These are phyloP conservation scores for Caenorhabditis sp. DNA, from an alignment of 2,888 invertebrate species.

Conservation along the genomic window DNA sequence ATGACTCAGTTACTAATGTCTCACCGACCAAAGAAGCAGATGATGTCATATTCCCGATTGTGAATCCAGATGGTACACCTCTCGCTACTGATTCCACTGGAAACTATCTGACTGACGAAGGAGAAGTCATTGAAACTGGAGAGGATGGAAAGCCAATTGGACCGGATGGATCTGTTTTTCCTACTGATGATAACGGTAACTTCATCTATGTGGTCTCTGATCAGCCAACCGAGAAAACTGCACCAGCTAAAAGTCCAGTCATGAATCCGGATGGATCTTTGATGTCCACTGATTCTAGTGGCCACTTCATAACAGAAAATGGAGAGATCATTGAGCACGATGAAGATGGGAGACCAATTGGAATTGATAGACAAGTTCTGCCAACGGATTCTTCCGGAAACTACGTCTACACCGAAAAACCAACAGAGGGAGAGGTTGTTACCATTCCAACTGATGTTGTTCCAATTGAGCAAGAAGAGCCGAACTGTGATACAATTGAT, in stretches of 20 bases:
- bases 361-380: constrained; percentile 60
- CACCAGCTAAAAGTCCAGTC: constrained; percentile 10
- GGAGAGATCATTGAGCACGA: constrained; percentile 58
- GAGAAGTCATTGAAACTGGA: constrained; percentile 5
- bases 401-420: constrained; percentile 8
- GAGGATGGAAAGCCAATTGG: constrained; percentile 19
- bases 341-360: constrained; percentile 52
- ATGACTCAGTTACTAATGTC: background rate
- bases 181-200: constrained; percentile 28
- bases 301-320: constrained; percentile 63
- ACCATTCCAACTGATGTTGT: constrained; percentile 57
- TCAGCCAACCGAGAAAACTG: constrained; percentile 39
- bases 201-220: constrained; percentile 42
- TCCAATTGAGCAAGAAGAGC: constrained; percentile 26
- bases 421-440: constrained; percentile 50
- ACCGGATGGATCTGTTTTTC: constrained; percentile 17
- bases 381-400: constrained; percentile 52
- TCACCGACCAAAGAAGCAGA: constrained; percentile 1
- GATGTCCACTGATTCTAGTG: constrained; percentile 40
- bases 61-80: constrained; percentile 18
- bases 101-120: constrained; percentile 9
- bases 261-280: constrained; percentile 33
- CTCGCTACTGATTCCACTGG: constrained; percentile 17
- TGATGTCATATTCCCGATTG: background rate
- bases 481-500: constrained; percentile 47